Evolutionary conservation across 2,113 vertebrate genomes (phyloP).

Genomic region (Chaetodon trifascialis): DNA sequence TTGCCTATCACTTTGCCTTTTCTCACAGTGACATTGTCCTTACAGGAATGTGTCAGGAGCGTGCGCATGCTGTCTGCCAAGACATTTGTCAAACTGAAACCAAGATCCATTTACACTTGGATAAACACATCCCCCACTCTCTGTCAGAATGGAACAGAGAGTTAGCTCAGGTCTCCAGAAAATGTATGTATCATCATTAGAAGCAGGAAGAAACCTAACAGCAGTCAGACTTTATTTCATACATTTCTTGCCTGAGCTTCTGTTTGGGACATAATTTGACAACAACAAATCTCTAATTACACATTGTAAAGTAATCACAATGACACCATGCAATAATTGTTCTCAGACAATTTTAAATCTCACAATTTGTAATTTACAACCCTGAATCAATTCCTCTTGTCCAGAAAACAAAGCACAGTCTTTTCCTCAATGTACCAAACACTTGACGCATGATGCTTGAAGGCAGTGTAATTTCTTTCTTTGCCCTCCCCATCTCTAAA

Average conservation of each 20-base stretch:
- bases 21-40: slow-evolving; percentile 51
- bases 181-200: slow-evolving; percentile 16
- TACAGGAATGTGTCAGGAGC: slow-evolving; percentile 21
- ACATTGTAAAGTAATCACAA: background rate
- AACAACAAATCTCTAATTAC: background rate
- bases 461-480: slow-evolving; percentile 44
- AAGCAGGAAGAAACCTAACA: background rate
- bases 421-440: slow-evolving; percentile 21
- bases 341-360: background rate
- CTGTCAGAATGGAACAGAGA: slow-evolving; percentile 11
- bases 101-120: slow-evolving; percentile 39
- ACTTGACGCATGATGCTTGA: slow-evolving; percentile 36
- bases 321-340: background rate
- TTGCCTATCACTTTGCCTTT: slow-evolving; percentile 47
- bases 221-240: background rate
- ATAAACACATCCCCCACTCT: slow-evolving; percentile 3
- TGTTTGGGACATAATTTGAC: background rate
- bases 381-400: background rate
- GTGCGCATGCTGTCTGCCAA: slow-evolving; percentile 24
- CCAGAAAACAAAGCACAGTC: slow-evolving; percentile 8
- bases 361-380: background rate
- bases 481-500: slow-evolving; percentile 45
- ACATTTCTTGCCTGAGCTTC: background rate
- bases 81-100: slow-evolving; percentile 54
- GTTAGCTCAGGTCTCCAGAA: background rate